Percentiles rank a stretch among this genome's conserved stretches.
phyloP scores from a whole-genome alignment of 2,113 vertebrate species.

The Podocnemis expansa region DNA sequence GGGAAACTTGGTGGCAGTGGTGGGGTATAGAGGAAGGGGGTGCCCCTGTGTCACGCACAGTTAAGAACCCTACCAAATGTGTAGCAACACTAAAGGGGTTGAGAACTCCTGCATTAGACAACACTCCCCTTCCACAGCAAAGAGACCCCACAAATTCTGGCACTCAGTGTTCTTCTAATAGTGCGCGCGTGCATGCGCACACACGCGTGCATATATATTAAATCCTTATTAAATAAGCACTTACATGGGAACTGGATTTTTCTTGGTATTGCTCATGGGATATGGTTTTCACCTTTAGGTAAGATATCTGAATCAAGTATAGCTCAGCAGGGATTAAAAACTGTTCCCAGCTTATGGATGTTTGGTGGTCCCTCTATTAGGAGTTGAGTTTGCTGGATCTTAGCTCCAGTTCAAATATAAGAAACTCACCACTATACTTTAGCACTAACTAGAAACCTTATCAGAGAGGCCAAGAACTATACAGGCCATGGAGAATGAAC shows the following conservation, averaged over 20 bases:
- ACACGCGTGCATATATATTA: too few species aligned
- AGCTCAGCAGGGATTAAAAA: background rate
- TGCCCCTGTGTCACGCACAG: too few species aligned
- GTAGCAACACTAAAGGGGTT: too few species aligned
- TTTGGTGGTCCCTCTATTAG: background rate
- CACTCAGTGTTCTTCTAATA: too few species aligned
- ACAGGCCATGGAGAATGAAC: background rate
- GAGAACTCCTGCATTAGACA: too few species aligned
- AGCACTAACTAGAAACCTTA: background rate
- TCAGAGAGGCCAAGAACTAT: background rate
- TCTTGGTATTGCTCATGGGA: background rate
- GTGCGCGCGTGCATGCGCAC: too few species aligned
- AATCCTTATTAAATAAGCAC: background rate
- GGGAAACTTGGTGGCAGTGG: too few species aligned
- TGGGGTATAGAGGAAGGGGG: too few species aligned
- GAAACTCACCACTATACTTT: background rate
- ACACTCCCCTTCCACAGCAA: background rate
- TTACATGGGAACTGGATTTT: background rate
- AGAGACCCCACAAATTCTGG: background rate
- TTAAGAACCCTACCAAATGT: too few species aligned
- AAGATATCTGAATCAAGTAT: background rate
- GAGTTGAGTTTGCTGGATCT: background rate
- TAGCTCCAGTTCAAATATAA: background rate
- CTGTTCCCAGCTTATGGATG: background rate
- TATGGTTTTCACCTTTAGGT: background rate